Conservation (phyloP, 1,140 invertebrate species). For the Halictus rubicundus region DNA sequence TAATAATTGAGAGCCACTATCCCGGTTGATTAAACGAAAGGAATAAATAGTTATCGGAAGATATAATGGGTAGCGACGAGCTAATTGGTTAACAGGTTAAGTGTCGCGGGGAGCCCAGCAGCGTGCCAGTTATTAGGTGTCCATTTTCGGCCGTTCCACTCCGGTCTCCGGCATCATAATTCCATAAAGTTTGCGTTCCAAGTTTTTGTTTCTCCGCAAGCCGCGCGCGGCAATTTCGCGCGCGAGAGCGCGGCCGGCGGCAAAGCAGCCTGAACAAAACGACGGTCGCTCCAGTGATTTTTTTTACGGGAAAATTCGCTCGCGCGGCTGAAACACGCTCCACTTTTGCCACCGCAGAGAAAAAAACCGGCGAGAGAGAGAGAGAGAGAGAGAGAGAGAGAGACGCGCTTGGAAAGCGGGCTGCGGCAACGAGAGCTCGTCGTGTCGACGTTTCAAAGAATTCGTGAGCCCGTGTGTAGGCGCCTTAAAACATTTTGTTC, state of each 20-base stretch:
- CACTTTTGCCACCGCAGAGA: not conserved
- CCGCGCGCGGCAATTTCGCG: not conserved
- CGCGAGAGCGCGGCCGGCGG: not conserved
- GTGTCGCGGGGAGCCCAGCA: not conserved
- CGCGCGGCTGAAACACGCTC: constrained; percentile 1
- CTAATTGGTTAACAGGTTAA: not conserved
- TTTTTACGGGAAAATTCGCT: not conserved
- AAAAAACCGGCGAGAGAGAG: too few species aligned
- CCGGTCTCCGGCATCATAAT: not conserved
- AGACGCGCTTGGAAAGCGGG: not conserved
- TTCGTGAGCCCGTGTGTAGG: constrained; percentile 22
- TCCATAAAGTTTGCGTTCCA: not conserved
- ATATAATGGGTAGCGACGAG: too few species aligned
- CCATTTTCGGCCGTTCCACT: not conserved
- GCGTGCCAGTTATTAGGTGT: not conserved
- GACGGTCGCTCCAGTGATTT: not conserved
- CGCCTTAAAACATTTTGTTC: constrained; percentile 42
- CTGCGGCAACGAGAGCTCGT: not conserved
- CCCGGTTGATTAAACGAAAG: too few species aligned
- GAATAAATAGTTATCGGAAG: too few species aligned
- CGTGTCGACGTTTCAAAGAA: constrained; percentile 30
- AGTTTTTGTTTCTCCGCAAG: not conserved
- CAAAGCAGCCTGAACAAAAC: not conserved
- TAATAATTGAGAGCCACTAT: too few species aligned
- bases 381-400: not conserved